phyloP scores from a whole-genome alignment of 1,140 invertebrate species.

The Druon quercuslanigerum region DNA sequence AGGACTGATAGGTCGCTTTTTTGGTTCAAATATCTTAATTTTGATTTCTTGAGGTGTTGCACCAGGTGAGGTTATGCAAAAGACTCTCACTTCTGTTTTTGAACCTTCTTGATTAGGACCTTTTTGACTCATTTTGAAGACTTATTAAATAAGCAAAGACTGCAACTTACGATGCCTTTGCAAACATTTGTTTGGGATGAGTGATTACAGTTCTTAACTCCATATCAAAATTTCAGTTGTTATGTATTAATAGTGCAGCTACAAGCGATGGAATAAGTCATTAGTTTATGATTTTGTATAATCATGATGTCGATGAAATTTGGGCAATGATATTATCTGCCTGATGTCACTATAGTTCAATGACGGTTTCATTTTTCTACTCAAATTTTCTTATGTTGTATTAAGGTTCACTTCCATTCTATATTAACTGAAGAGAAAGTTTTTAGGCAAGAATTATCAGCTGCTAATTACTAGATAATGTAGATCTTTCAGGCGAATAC shows the following conservation, averaged over 20 bases:
- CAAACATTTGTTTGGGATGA: conserved; percentile 64
- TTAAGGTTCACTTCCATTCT: no score
- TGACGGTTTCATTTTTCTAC: background rate
- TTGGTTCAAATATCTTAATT: conserved; percentile 70
- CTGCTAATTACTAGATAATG: no score
- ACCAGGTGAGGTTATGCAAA: conserved; percentile 65
- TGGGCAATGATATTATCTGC: background rate
- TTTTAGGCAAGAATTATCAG: no score
- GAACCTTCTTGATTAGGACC: conserved; percentile 62
- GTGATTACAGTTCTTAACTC: conserved; percentile 37
- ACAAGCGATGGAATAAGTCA: background rate
- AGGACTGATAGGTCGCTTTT: conserved; percentile 65
- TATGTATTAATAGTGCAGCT: background rate
- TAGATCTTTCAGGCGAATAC: no score
- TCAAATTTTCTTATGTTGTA: no score
- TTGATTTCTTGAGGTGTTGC: conserved; percentile 66
- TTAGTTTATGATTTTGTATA: no score
- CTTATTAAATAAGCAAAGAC: conserved; percentile 43
- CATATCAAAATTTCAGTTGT: background rate
- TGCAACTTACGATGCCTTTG: conserved; percentile 69
- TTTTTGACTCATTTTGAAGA: conserved; percentile 67
- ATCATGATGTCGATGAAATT: background rate
- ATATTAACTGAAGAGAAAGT: no score
- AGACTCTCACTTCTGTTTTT: conserved; percentile 70
- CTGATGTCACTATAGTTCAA: background rate